Evolutionary conservation across 2,113 vertebrate species (phyloP), one percentile per base, ranked within the genome.

Genomic region (Macaca nemestrina): DNA sequence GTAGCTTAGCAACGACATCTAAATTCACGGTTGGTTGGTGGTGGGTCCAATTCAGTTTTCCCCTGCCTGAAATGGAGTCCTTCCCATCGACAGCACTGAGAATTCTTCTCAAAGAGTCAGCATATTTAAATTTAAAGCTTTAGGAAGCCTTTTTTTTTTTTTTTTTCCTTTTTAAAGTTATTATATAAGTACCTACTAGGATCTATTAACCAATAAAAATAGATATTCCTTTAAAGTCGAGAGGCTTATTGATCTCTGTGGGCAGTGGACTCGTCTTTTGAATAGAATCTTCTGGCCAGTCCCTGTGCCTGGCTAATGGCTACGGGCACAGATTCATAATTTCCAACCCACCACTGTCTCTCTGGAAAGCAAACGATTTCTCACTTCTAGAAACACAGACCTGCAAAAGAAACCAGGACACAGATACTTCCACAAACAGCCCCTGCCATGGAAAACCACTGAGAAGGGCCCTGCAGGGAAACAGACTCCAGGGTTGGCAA

Each of bases 1-100:
- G 92, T 97, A 92, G 48, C 92, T 84, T 94, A 97, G 96, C 96
- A 97, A 97, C 94, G 32, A n/a, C 43, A 17, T 55, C 88, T 83
- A 40, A 45, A 57, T 59, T 92, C 72, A 50, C 3, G 22, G 52
- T 75, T 75, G 84, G 72, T 59, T 68, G 92, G 78, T 50, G 55
- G 38, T 78, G 70, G 52, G 88, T 30, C 67, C 23, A 18, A 6
- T 38, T 96, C 12, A 1, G 6, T 72, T 91, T 92, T 43, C 67
- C 52, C n/a, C 75, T 55, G 4, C 57, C 73, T 92, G 83, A 80
- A 43, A 68, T 80, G 79, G 76, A 89, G 72, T 48, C 10, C 25
- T 30, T 78, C 95, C 50, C 1, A 0, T 7, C 3, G 4, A 52
- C 2, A 55, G 88, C 38, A 16, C 13, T 23, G 22, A 45, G 43